Conservation (phyloP, 2,113 vertebrate genomes). For the Thalassarche chlororhynchos region DNA sequence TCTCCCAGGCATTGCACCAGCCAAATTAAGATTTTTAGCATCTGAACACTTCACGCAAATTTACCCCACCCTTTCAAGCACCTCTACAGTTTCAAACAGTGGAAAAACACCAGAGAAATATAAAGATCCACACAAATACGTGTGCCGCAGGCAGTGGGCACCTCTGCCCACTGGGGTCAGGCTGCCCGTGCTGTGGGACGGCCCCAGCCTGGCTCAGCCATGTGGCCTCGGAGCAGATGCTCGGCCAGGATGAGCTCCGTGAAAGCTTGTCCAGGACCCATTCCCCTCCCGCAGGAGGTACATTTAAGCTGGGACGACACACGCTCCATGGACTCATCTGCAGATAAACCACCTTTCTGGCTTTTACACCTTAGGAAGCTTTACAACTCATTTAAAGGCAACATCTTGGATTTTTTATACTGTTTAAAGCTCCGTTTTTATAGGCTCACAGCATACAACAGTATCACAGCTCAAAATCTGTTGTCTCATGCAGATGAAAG, state of each 20-base stretch:
- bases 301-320: background rate
- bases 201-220: background rate
- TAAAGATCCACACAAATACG: rapidly evolving
- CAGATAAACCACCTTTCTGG: background rate
- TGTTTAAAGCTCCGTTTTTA: background rate
- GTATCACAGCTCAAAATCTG: background rate
- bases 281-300: background rate
- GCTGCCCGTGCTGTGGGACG: rapidly evolving
- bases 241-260: rapidly evolving
- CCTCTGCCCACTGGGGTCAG: background rate
- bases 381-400: background rate
- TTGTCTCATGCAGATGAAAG: rapidly evolving
- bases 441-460: too few species aligned
- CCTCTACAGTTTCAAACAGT: background rate
- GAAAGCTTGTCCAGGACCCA: background rate
- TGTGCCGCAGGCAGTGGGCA: rapidly evolving
- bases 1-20: background rate
- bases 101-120: background rate
- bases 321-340: rapidly evolving
- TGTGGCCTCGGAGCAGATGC: background rate
- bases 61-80: background rate
- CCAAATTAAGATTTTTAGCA: background rate
- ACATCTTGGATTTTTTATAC: background rate
- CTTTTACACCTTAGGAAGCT: background rate
- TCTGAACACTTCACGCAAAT: background rate